phyloP scores from a whole-genome alignment of 2,113 vertebrate genomes.

The Chelonoidis abingdonii region DNA sequence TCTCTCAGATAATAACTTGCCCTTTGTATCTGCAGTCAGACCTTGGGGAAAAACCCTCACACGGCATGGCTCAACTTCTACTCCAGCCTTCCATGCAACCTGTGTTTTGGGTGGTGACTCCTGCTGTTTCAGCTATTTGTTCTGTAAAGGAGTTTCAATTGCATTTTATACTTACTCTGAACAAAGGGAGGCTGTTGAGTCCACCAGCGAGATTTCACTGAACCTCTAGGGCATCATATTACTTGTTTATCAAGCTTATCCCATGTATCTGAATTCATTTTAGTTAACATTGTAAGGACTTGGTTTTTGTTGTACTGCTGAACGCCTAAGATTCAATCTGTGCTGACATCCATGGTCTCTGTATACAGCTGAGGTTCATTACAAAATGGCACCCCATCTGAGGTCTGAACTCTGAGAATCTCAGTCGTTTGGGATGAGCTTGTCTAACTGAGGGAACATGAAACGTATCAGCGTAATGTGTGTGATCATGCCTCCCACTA shows the following conservation, averaged over 20 bases:
- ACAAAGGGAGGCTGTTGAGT: not conserved
- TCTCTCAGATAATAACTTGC: not conserved
- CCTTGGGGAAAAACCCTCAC: not conserved
- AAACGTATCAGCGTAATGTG: not conserved
- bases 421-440: not conserved
- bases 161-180: not conserved
- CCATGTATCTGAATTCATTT: too few relatives aligned
- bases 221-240: not conserved
- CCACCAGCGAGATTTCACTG: not conserved
- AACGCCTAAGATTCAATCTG: too few relatives aligned
- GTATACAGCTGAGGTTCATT: not conserved
- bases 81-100: accelerated
- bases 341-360: not conserved
- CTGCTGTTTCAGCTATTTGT: not conserved
- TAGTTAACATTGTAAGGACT: too few relatives aligned
- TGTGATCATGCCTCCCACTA: not conserved
- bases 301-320: too few relatives aligned
- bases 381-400: not conserved
- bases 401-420: not conserved
- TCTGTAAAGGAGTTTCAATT: too few relatives aligned
- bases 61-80: too few relatives aligned
- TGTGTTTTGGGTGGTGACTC: not conserved
- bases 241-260: too few relatives aligned
- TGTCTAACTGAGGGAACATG: not conserved
- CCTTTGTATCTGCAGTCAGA: not conserved